phyloP scores from a whole-genome alignment of 2,797 vertebrate species.

The Tolypeutes matacus region DNA sequence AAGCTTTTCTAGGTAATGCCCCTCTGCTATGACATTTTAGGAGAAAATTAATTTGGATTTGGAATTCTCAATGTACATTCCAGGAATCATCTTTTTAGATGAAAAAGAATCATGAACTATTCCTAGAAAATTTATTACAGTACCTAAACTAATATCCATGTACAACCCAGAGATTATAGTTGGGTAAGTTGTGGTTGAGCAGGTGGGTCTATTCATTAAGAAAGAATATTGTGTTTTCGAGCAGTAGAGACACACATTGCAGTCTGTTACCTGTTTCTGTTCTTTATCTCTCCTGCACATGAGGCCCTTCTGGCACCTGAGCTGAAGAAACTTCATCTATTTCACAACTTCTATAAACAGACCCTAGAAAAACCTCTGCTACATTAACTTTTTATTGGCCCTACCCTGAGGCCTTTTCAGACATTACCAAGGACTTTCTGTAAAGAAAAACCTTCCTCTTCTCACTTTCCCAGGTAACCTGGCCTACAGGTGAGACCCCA shows the following conservation, averaged over 20 bases:
- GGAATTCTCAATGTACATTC: accelerated
- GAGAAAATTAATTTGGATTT: too few species aligned
- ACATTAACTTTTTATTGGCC: accelerated
- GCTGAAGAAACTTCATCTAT: accelerated
- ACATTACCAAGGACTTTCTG: not conserved
- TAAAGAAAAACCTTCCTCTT: not conserved
- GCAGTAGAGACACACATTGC: accelerated
- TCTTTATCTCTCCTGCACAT: accelerated
- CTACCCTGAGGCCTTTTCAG: not conserved
- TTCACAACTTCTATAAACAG: accelerated
- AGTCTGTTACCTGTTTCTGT: accelerated
- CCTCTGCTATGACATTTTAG: not conserved
- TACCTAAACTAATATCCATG: accelerated
- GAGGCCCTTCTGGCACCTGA: accelerated
- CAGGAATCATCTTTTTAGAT: not conserved
- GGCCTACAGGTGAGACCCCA: not conserved
- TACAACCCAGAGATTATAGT: too few species aligned
- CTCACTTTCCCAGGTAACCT: not conserved
- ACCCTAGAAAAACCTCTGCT: not conserved
- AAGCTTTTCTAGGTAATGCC: not conserved
- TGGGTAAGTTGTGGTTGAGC: not conserved
- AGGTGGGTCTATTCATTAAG: not conserved
- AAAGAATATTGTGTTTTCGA: not conserved
- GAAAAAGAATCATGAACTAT: not conserved
- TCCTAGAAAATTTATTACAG: too few species aligned